These are phyloP conservation scores for Ailuropoda melanoleuca DNA, from an alignment of 2,113 vertebrate species.

Conservation along the genomic window DNA sequence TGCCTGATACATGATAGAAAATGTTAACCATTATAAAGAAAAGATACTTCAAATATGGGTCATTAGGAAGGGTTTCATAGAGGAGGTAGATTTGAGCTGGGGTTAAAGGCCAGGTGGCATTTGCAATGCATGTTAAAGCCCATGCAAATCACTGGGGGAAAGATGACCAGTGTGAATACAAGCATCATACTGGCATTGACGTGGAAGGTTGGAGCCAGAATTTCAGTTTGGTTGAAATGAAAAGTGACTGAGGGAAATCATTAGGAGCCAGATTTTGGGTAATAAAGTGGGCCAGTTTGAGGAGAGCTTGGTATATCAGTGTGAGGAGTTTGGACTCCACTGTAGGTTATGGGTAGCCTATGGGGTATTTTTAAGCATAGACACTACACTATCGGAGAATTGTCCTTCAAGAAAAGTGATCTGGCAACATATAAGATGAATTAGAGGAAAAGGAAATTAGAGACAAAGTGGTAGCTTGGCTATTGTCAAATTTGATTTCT, in stretches of 20 bases:
- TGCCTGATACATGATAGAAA: neutral
- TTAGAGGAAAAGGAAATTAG: neutral
- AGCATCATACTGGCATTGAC: neutral
- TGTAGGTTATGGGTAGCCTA: neutral
- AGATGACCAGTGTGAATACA: neutral
- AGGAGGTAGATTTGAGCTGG: neutral
- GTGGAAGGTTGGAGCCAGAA: neutral
- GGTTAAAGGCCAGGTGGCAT: neutral
- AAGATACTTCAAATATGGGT: neutral
- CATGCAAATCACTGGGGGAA: neutral
- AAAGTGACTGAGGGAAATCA: neutral
- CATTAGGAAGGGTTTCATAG: neutral
- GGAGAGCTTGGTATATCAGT: neutral
- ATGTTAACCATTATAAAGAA: neutral
- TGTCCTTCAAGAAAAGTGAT: neutral
- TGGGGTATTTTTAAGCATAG: neutral
- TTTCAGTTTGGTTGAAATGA: conserved; percentile 29
- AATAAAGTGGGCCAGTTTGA: neutral
- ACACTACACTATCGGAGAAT: neutral
- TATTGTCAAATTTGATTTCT: neutral
- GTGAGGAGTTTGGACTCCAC: neutral
- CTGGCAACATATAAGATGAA: neutral
- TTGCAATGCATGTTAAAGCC: neutral
- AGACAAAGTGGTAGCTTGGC: neutral
- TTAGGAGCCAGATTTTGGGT: neutral